Conservation (phyloP, 2,888 invertebrate species). For the Tolmerus cingulatus region DNA sequence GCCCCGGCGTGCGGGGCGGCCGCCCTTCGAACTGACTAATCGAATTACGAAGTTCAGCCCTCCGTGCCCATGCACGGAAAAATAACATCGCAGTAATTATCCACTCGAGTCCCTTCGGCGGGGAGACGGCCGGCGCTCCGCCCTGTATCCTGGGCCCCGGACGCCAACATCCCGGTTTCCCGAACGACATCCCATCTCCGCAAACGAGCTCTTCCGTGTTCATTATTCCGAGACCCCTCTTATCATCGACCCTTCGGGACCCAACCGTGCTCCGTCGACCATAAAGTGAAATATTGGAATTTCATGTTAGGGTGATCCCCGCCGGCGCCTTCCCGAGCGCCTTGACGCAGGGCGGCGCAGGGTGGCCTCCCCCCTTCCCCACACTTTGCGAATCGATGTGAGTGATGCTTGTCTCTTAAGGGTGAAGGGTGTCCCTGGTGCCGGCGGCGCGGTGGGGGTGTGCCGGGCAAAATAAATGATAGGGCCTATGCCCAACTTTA, state of each 20-base stretch:
- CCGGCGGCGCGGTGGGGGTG: background rate
- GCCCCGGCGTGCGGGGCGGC: background rate
- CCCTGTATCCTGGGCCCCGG: background rate
- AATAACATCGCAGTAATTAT: constrained; percentile 36
- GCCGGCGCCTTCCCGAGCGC: background rate
- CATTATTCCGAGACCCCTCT: constrained; percentile 27
- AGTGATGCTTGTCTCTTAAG: constrained; percentile 23
- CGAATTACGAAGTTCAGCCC: constrained; percentile 38
- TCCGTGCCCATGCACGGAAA: constrained; percentile 9
- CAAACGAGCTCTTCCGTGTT: background rate
- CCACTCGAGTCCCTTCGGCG: background rate
- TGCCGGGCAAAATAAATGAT: constrained; percentile 27
- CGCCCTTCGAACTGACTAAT: constrained; percentile 8
- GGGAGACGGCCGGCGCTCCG: background rate
- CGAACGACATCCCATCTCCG: constrained; percentile 6
- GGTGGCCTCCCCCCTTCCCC: background rate
- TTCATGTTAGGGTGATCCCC: constrained; percentile 23
- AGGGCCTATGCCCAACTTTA: background rate
- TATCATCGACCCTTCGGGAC: background rate
- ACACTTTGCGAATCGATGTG: background rate
- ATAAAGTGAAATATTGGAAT: constrained; percentile 44
- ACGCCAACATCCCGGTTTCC: background rate
- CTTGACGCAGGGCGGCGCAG: background rate
- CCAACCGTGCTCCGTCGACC: constrained; percentile 26
- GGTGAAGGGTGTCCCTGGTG: background rate